Percentiles rank a stretch among this genome's conserved stretches.
phyloP scores from a whole-genome alignment of 2,797 vertebrate species.

The Danio tinwini region DNA sequence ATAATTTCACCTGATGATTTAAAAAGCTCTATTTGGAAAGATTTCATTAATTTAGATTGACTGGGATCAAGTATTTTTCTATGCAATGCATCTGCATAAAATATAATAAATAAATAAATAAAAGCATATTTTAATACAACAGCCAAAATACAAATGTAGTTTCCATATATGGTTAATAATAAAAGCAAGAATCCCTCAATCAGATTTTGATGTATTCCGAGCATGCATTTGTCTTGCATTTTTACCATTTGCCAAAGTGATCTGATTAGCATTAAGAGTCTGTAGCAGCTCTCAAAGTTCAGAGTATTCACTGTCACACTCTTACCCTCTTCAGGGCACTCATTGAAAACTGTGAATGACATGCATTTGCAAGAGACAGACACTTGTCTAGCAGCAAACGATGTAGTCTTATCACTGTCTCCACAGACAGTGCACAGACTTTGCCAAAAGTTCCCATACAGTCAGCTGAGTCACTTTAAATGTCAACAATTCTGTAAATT shows the following conservation, averaged over 20 bases:
- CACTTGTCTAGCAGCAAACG: conserved; percentile 10
- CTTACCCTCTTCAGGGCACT: conserved; percentile 19
- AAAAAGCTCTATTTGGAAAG: too few relatives aligned
- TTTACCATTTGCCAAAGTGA: background rate
- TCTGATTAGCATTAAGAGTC: background rate
- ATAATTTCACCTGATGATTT: too few relatives aligned
- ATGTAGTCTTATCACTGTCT: conserved; percentile 15
- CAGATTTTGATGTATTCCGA: background rate
- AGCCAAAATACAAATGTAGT: too few relatives aligned
- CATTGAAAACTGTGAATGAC: conserved; percentile 27
- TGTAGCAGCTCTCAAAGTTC: background rate
- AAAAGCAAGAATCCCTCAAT: background rate
- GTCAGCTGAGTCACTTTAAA: background rate
- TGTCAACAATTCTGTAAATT: background rate
- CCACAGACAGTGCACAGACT: background rate
- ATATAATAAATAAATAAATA: too few relatives aligned
- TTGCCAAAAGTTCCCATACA: background rate
- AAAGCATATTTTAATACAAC: too few relatives aligned
- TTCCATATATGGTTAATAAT: too few relatives aligned
- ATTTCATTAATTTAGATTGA: too few relatives aligned
- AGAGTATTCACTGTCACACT: background rate
- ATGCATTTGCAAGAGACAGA: background rate
- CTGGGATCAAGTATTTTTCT: too few relatives aligned
- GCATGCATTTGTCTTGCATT: background rate
- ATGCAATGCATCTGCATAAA: too few relatives aligned